Conservation (phyloP, 2,113 vertebrate species). For the Laticauda colubrina region DNA sequence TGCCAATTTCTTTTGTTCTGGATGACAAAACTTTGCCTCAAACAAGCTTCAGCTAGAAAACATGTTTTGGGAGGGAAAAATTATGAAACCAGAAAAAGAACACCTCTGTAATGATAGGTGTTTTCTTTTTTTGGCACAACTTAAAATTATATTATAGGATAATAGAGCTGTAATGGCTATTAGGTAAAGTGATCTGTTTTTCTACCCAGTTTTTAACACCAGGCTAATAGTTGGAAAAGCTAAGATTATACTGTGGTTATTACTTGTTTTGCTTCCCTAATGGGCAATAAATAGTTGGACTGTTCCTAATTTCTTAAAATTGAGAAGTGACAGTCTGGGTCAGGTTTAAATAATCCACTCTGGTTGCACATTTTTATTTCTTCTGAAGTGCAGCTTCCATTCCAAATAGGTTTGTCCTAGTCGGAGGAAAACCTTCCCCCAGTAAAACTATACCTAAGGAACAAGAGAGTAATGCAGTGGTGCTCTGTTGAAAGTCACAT, state of each 20-base stretch:
- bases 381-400: background rate
- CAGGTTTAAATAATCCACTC: background rate
- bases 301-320: background rate
- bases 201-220: background rate
- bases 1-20: background rate
- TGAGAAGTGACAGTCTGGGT: background rate
- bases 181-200: slow-evolving; percentile 8
- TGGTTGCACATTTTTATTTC: background rate
- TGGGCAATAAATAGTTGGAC: background rate
- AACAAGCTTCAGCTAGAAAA: background rate
- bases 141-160: slow-evolving; percentile 13
- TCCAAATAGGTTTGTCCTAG: background rate
- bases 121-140: slow-evolving; percentile 1
- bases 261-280: background rate
- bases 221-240: background rate
- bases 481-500: background rate
- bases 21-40: background rate
- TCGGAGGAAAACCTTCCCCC: background rate
- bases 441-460: background rate
- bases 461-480: background rate
- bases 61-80: background rate
- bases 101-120: background rate
- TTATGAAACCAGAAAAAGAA: background rate
- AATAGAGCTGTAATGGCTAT: slow-evolving; percentile 5
- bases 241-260: slow-evolving; percentile 1